Evolutionary conservation across 1,140 invertebrate genomes (phyloP).

Genomic region (Ganaspis sp.): DNA sequence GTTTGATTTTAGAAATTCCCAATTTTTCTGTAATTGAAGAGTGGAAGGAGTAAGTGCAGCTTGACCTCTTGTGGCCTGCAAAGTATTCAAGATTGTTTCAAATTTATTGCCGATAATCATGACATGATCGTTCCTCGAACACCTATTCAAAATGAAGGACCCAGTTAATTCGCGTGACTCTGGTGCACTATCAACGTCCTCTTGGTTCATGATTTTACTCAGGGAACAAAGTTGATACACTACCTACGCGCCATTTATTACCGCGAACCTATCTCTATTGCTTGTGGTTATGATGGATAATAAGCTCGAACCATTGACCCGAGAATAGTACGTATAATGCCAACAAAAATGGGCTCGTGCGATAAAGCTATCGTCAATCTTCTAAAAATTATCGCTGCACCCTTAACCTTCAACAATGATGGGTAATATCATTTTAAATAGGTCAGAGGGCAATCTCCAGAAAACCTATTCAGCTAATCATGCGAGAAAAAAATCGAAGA

Average conservation of each 20-base stretch:
- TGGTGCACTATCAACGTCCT: background rate
- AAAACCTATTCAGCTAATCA: background rate
- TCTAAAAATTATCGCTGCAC: slow-evolving; percentile 1
- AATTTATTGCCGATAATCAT: slow-evolving; percentile 10
- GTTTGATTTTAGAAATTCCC: too few species aligned
- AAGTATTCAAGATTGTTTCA: background rate
- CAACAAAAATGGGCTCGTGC: slow-evolving; percentile 1
- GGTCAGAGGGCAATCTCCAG: background rate
- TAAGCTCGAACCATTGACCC: slow-evolving; percentile 24
- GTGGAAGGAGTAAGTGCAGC: background rate
- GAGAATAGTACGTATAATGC: slow-evolving; percentile 5
- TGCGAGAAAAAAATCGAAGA: background rate
- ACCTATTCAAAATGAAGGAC: background rate
- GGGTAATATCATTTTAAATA: background rate
- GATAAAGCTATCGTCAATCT: slow-evolving; percentile 11
- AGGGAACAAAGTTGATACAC: slow-evolving; percentile 8
- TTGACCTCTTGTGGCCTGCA: background rate
- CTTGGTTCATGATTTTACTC: background rate
- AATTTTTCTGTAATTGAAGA: too few species aligned
- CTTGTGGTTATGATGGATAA: slow-evolving; percentile 26
- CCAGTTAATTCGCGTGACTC: slow-evolving; percentile 24
- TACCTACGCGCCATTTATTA: slow-evolving; percentile 28
- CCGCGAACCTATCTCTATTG: slow-evolving; percentile 7
- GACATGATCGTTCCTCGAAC: slow-evolving; percentile 16
- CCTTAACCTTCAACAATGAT: background rate